Conservation (phyloP, 1,140 invertebrate genomes). For the Neuroterus valhalla region DNA sequence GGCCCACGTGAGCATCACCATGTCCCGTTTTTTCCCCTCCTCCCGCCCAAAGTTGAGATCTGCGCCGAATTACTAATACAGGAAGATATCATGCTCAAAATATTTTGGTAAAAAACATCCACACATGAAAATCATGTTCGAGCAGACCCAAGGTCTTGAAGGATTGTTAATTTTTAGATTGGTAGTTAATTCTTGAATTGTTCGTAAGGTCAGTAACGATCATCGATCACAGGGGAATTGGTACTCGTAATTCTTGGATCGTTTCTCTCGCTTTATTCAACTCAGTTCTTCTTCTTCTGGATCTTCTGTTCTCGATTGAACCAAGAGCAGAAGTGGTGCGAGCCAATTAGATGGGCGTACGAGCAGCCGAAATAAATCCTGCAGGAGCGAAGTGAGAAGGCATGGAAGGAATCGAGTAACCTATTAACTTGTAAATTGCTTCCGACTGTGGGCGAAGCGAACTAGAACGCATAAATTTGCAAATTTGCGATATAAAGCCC, state of each 20-base stretch:
- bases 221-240: conserved; percentile 26
- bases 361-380: conserved; percentile 61
- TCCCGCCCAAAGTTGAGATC: neutral
- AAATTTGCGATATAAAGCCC: conserved; percentile 55
- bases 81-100: neutral
- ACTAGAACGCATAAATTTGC: conserved; percentile 59
- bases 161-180: conserved; percentile 23
- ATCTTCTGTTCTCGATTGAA: conserved; percentile 25
- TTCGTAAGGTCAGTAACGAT: conserved; percentile 21
- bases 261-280: conserved; percentile 9
- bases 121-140: neutral
- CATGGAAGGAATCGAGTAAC: conserved; percentile 67
- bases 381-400: conserved; percentile 55
- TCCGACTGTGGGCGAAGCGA: conserved; percentile 62
- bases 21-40: neutral
- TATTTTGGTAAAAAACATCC: neutral
- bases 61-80: neutral
- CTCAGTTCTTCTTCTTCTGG: conserved; percentile 1
- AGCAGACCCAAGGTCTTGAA: neutral
- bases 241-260: conserved; percentile 22
- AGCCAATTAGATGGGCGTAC: conserved; percentile 70
- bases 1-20: conserved; percentile 3
- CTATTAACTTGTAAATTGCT: conserved; percentile 74
- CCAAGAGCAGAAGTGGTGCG: conserved; percentile 51
- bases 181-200: conserved; percentile 5